Percentiles rank a stretch among this genome's conserved stretches.
Conservation (phyloP, 2,113 vertebrate genomes). For the Xiphophorus couchianus region DNA sequence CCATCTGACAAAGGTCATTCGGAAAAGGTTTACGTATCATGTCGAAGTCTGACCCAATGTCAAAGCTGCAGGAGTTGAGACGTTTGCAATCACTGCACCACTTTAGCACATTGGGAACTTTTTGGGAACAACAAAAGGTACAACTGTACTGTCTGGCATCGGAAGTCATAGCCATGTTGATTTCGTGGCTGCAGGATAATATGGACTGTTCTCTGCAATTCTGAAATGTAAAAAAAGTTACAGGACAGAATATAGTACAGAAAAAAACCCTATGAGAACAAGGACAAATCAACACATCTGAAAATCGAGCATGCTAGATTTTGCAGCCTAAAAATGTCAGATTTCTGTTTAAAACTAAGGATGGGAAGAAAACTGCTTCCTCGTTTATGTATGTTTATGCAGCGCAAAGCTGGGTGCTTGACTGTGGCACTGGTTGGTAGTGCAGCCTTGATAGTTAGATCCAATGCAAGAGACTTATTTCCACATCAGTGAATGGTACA, state of each 20-base stretch:
- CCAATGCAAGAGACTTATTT: conserved; percentile 65
- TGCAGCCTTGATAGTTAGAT: conserved; percentile 39
- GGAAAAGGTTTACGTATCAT: conserved; percentile 56
- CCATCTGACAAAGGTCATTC: conserved; percentile 50
- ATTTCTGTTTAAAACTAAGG: background rate
- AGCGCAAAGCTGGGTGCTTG: conserved; percentile 17
- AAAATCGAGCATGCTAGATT: background rate
- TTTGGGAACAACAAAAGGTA: background rate
- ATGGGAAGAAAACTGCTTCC: background rate
- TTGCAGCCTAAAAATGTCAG: background rate
- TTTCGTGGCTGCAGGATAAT: no score
- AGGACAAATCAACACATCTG: no score
- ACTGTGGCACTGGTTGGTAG: conserved; percentile 45
- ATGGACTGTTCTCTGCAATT: no score
- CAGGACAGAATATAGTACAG: no score
- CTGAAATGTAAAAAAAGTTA: no score
- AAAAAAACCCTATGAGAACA: no score
- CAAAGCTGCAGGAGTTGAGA: conserved; percentile 41
- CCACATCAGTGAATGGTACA: conserved; percentile 71
- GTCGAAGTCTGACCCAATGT: conserved; percentile 49
- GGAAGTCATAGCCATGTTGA: no score
- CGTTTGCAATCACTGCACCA: conserved; percentile 27
- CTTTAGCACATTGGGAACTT: background rate
- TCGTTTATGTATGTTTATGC: conserved; percentile 2
- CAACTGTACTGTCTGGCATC: no score